Evolutionary conservation across 1,140 invertebrate genomes (phyloP).

Genomic region (Subanguina moxae): DNA sequence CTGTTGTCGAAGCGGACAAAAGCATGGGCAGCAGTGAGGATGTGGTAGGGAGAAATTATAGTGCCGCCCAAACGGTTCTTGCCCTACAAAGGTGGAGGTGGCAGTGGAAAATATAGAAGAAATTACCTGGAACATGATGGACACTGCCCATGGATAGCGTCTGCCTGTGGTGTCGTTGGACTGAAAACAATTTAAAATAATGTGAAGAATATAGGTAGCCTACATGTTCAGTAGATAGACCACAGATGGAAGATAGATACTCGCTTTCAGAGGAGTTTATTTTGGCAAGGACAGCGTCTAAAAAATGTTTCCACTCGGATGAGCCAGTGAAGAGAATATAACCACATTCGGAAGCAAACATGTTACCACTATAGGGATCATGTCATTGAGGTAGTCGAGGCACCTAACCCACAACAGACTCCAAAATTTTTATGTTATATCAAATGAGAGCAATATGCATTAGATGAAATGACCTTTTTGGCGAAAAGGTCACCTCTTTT

Average conservation of each 20-base stretch:
- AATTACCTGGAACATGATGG: conserved; percentile 20
- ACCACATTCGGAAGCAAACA: too few relatives aligned
- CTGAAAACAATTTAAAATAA: not conserved
- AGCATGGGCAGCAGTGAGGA: conserved; percentile 24
- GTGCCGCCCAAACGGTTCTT: conserved; percentile 24
- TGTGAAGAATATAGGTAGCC: not conserved
- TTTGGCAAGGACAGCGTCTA: too few relatives aligned
- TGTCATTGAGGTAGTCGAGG: too few relatives aligned
- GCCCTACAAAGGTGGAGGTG: conserved; percentile 8
- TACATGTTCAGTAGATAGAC: conserved; percentile 6
- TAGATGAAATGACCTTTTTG: too few relatives aligned
- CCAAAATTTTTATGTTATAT: too few relatives aligned
- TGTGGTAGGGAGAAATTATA: conserved; percentile 27
- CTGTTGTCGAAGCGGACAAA: conserved; percentile 30
- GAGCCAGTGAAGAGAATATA: conserved; percentile 1
- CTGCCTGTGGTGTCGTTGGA: not conserved
- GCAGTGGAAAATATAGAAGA: not conserved
- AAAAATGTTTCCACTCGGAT: too few relatives aligned
- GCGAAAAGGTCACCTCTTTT: too few relatives aligned
- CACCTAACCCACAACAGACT: too few relatives aligned
- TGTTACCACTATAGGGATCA: too few relatives aligned
- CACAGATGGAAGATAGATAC: not conserved
- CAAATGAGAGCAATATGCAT: too few relatives aligned
- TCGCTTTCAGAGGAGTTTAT: too few relatives aligned
- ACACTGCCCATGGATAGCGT: conserved; percentile 21